A percentile compares a stretch with the other conserved stretches of the same genome.
phyloP scores from a whole-genome alignment of 2,113 vertebrate genomes.

The Donacobius atricapilla region DNA sequence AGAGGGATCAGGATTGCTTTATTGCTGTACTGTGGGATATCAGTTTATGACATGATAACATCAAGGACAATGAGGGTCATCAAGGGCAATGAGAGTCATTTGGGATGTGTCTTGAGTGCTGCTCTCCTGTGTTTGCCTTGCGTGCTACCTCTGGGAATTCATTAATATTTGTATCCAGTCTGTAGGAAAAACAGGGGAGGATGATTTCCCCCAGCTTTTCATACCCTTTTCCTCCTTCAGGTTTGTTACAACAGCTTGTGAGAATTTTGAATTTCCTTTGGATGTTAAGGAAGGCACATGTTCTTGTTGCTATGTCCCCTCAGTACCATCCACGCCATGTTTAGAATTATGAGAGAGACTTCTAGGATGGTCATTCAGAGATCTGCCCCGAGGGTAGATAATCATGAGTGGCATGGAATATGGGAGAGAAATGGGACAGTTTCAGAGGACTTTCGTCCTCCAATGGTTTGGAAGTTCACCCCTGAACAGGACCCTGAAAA shows the following conservation, averaged over 20 bases:
- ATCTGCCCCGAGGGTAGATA: neutral
- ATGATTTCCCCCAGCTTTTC: neutral
- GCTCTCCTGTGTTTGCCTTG: neutral
- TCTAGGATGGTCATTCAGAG: neutral
- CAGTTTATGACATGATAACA: neutral
- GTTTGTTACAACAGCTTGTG: neutral
- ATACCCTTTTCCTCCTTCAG: neutral
- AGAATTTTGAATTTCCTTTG: neutral
- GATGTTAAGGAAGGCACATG: neutral
- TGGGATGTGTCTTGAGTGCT: neutral
- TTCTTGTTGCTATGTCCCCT: neutral
- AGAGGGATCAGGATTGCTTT: neutral
- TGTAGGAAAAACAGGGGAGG: neutral
- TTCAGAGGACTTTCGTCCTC: neutral
- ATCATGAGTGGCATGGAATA: neutral
- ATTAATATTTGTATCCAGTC: neutral
- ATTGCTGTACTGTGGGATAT: neutral
- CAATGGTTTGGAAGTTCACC: neutral
- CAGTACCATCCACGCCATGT: neutral
- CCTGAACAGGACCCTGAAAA: neutral
- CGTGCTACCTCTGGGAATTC: neutral
- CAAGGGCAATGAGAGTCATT: neutral
- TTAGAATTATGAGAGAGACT: neutral
- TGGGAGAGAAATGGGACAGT: neutral
- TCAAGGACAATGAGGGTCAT: neutral